Conservation (phyloP, 2,113 vertebrate species). For the Dascyllus trimaculatus region DNA sequence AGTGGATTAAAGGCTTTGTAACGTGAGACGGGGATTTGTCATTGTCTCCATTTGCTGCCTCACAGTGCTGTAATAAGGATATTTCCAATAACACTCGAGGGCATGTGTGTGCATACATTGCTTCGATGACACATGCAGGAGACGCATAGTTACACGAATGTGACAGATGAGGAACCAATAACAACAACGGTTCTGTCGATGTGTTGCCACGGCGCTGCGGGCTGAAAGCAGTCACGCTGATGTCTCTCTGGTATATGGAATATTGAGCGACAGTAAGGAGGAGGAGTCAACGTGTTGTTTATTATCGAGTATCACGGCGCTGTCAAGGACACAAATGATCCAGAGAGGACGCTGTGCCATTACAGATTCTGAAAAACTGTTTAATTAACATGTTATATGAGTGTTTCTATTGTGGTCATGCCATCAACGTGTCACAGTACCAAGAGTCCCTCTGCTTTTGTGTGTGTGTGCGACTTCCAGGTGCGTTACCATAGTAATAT, state of each 20-base stretch:
- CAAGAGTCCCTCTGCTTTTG: conserved; percentile 35
- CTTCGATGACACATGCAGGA: background rate
- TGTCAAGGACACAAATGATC: conserved; percentile 5
- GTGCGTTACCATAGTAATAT: conserved; percentile 77
- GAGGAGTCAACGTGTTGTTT: background rate
- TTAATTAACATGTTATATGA: background rate
- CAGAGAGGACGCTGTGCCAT: background rate
- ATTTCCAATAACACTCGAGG: conserved; percentile 20
- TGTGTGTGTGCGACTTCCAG: conserved; percentile 28
- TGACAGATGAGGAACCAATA: background rate
- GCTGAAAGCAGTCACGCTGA: background rate
- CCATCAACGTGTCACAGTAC: conserved; percentile 39
- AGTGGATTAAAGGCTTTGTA: no score
- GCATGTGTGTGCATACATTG: conserved; percentile 23
- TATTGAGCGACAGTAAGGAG: background rate
- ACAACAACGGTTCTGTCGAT: background rate
- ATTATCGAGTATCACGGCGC: background rate
- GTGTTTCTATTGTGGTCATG: background rate
- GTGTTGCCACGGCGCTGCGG: background rate
- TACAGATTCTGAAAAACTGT: no score
- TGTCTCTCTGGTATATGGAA: background rate
- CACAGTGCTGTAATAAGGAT: background rate
- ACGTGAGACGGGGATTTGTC: no score
- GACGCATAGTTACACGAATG: background rate
- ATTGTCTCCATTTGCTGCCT: conserved; percentile 15